These are phyloP conservation scores for Desmodus rotundus DNA, from an alignment of 2,113 vertebrate species.

Conservation along the genomic window DNA sequence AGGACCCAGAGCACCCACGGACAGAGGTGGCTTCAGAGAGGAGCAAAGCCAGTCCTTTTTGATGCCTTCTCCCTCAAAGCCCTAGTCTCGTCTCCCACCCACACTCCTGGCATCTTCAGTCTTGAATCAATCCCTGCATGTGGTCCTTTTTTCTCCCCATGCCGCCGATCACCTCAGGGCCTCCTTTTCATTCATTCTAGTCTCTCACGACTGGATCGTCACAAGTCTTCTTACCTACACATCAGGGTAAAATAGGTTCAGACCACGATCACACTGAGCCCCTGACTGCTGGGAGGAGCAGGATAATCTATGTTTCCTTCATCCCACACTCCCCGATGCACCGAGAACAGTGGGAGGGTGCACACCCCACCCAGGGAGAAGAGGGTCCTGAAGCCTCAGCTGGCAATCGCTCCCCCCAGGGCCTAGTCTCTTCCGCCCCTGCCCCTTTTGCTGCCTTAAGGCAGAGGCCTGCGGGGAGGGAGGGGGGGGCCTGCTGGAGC, in stretches of 20 bases:
- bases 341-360: too few species aligned
- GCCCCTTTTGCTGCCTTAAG: neutral
- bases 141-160: neutral
- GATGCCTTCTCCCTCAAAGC: neutral
- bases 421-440: neutral
- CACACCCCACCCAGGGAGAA: neutral
- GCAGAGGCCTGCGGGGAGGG: neutral
- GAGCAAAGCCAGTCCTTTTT: neutral
- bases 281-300: neutral
- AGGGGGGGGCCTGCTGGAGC: neutral
- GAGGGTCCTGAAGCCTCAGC: neutral
- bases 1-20: too few species aligned
- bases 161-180: neutral
- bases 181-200: neutral
- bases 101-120: neutral
- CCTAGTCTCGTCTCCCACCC: neutral
- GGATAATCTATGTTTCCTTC: neutral
- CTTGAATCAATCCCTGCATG: neutral
- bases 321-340: too few species aligned
- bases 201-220: neutral
- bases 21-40: neutral
- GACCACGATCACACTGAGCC: neutral
- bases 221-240: neutral
- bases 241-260: neutral
- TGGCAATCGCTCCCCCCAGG: too few species aligned